phyloP scores from a whole-genome alignment of 2,888 invertebrate genomes.

The Mimas tiliae region DNA sequence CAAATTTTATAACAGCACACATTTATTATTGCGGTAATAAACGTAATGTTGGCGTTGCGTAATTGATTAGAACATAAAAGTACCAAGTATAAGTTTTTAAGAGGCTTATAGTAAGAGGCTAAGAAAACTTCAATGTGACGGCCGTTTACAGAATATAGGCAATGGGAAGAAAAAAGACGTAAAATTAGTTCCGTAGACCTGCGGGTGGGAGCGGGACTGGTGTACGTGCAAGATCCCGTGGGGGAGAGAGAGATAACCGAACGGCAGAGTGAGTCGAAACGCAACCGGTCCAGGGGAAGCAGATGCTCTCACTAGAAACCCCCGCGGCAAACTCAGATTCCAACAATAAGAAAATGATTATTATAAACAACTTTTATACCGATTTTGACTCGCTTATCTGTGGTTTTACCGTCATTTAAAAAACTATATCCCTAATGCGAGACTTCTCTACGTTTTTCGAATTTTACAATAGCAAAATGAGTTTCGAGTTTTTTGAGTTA shows the following conservation, averaged over 20 bases:
- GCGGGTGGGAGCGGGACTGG: constrained; percentile 60
- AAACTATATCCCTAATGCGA: neutral
- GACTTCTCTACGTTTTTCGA: neutral
- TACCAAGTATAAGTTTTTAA: constrained; percentile 42
- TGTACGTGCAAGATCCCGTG: constrained; percentile 35
- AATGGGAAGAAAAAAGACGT: constrained; percentile 73
- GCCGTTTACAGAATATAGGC: constrained; percentile 67
- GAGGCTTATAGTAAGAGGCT: too few species aligned
- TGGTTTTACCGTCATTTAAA: neutral
- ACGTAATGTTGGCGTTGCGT: constrained; percentile 4
- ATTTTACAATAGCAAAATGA: constrained; percentile 9
- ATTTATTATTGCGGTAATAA: constrained; percentile 21
- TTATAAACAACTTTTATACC: constrained; percentile 57
- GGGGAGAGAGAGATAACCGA: constrained; percentile 57
- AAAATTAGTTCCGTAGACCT: constrained; percentile 74
- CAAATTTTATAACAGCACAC: constrained; percentile 16
- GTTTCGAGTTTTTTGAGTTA: constrained; percentile 14
- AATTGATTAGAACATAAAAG: constrained; percentile 49
- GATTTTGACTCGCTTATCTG: constrained; percentile 41
- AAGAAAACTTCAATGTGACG: constrained; percentile 53
- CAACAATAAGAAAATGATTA: constrained; percentile 74
- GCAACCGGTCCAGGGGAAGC: constrained; percentile 80
- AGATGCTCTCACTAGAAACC: constrained; percentile 77
- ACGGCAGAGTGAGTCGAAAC: constrained; percentile 64
- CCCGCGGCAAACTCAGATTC: constrained; percentile 74